These are phyloP conservation scores for Dinomys branickii DNA, from an alignment of 2,113 vertebrate genomes.

Conservation along the genomic window DNA sequence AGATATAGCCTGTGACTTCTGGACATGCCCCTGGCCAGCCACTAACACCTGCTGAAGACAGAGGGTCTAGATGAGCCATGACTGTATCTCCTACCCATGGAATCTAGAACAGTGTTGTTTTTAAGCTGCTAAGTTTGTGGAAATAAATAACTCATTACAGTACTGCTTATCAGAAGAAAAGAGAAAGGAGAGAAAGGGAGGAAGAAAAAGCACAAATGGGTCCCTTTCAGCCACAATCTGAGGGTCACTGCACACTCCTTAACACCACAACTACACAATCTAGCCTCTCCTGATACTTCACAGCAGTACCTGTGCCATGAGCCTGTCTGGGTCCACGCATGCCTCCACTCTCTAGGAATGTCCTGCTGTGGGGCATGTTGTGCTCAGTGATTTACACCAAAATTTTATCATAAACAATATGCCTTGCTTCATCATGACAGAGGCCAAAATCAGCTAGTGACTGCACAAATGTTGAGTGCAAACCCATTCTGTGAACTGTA, in stretches of 20 bases:
- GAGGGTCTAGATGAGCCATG: background rate
- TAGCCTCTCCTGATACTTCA: background rate
- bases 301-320: fast-evolving
- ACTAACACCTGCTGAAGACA: background rate
- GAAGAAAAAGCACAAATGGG: background rate
- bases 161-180: background rate
- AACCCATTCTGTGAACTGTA: background rate
- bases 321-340: no score
- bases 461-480: background rate
- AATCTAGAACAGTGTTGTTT: background rate
- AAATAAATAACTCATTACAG: background rate
- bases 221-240: background rate
- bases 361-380: background rate
- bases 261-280: background rate
- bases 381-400: background rate
- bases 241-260: background rate
- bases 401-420: background rate
- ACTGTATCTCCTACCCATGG: background rate
- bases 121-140: background rate
- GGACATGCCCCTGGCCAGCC: background rate
- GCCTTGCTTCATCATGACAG: background rate
- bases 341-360: no score
- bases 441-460: background rate
- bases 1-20: background rate
- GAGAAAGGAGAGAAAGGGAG: background rate